These are phyloP conservation scores for Pollimyrus isidori DNA, from an alignment of 2,113 vertebrate genomes.

Conservation along the genomic window DNA sequence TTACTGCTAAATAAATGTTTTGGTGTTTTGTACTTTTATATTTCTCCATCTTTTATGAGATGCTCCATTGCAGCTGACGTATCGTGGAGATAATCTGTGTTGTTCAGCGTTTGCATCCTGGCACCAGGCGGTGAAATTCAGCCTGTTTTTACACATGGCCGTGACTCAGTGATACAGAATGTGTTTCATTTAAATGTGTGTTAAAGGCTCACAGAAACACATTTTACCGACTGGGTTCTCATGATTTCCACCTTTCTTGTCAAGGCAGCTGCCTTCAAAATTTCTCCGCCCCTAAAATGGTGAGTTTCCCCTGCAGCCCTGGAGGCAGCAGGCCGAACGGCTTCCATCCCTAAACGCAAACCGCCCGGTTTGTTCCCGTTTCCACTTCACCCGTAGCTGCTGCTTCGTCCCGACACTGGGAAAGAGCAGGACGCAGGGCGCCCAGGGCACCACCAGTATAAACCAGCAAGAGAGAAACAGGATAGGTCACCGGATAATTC, in stretches of 20 bases:
- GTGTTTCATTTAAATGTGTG: neutral
- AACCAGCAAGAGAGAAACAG: neutral
- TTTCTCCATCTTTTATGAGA: neutral
- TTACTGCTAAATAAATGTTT: constrained; percentile 4
- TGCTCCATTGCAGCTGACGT: neutral
- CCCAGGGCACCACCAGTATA: neutral
- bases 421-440: neutral
- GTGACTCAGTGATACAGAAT: neutral
- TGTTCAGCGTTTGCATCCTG: neutral
- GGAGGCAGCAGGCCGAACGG: neutral
- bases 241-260: neutral
- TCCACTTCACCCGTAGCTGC: neutral
- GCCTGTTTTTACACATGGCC: neutral
- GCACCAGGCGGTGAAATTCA: constrained; percentile 22
- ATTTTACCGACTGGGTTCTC: neutral
- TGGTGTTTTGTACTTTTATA: neutral
- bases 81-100: neutral
- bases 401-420: neutral
- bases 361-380: neutral
- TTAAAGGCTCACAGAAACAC: neutral
- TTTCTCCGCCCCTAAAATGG: neutral
- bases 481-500: neutral
- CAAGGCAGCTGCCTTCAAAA: neutral
- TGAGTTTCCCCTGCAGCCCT: neutral
- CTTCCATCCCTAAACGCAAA: neutral